Percentiles rank a stretch among this genome's conserved stretches.
Conservation (phyloP, 2,797 vertebrate genomes). For the Chanos chanos region DNA sequence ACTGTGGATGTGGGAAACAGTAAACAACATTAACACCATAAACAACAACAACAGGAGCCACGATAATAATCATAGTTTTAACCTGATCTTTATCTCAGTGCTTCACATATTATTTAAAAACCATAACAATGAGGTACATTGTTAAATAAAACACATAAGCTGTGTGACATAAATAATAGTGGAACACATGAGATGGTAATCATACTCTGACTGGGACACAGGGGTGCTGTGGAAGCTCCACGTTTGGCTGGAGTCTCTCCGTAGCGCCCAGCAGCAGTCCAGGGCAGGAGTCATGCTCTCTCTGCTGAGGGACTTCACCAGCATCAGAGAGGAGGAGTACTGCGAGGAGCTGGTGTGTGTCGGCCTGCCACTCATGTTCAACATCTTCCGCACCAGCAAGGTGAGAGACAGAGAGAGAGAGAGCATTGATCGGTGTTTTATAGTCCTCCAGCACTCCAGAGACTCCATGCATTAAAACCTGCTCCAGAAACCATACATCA, state of each 20-base stretch:
- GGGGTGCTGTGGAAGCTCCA: conserved; percentile 96
- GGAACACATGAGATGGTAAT: too few species aligned
- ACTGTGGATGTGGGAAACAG: background rate
- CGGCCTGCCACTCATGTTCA: conserved; percentile 90
- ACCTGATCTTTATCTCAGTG: too few species aligned
- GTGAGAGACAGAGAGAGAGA: conserved; percentile 54
- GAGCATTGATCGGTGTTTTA: background rate
- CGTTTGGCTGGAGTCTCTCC: conserved; percentile 90
- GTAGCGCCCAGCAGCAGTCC: conserved; percentile 86
- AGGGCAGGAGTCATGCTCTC: conserved; percentile 81
- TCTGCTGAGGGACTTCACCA: conserved; percentile 85
- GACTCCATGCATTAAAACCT: too few species aligned
- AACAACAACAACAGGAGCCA: too few species aligned
- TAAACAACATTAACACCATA: too few species aligned
- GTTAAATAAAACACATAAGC: too few species aligned
- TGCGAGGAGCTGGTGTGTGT: conserved; percentile 83
- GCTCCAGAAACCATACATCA: too few species aligned
- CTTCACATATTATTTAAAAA: too few species aligned
- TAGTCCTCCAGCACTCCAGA: too few species aligned
- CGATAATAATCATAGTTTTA: too few species aligned
- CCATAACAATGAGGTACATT: too few species aligned
- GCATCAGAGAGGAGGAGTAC: conserved; percentile 91
- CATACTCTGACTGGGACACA: conserved; percentile 57
- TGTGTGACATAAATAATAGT: too few species aligned
- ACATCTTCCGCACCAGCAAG: conserved; percentile 86